A percentile compares a stretch with the other conserved stretches of the same genome.
Conservation (phyloP, 2,888 invertebrate species). For the Drosophila colorata region DNA sequence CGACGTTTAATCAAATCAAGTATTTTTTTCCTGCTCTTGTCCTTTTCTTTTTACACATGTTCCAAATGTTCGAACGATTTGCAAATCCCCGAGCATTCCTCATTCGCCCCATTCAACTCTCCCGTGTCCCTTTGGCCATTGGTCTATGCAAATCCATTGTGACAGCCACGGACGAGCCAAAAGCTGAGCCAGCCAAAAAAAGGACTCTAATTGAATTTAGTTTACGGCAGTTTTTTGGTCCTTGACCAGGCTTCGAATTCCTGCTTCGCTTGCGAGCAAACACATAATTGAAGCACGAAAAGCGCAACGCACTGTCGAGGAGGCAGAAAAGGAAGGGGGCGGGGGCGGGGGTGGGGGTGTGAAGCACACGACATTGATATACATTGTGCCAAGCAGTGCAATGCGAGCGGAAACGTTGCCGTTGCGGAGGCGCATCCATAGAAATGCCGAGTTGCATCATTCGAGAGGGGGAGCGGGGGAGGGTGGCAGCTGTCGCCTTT, state of each 20-base stretch:
- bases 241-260: conserved; percentile 47
- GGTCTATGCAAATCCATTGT: conserved; percentile 71
- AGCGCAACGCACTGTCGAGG: conserved; percentile 61
- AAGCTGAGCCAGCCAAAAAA: conserved; percentile 19
- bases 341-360: neutral
- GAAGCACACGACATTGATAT: conserved; percentile 34
- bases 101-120: conserved; percentile 4
- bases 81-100: conserved; percentile 11
- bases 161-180: conserved; percentile 44
- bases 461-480: neutral
- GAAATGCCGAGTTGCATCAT: conserved; percentile 74
- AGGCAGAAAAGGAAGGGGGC: no score
- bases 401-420: conserved; percentile 49
- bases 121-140: neutral
- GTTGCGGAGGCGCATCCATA: conserved; percentile 65
- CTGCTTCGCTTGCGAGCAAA: conserved; percentile 9
- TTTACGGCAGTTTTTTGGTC: conserved; percentile 63
- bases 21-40: conserved; percentile 33
- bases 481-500: conserved; percentile 53
- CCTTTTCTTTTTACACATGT: conserved; percentile 58
- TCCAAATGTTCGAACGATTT: conserved; percentile 52
- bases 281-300: conserved; percentile 62
- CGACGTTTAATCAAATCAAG: conserved; percentile 68
- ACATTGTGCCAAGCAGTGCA: conserved; percentile 53
- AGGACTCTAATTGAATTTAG: conserved; percentile 72